Evolutionary conservation across 2,113 vertebrate species (phyloP), one percentile per base, ranked within the genome.

Genomic region (Nothobranchius furzeri): DNA sequence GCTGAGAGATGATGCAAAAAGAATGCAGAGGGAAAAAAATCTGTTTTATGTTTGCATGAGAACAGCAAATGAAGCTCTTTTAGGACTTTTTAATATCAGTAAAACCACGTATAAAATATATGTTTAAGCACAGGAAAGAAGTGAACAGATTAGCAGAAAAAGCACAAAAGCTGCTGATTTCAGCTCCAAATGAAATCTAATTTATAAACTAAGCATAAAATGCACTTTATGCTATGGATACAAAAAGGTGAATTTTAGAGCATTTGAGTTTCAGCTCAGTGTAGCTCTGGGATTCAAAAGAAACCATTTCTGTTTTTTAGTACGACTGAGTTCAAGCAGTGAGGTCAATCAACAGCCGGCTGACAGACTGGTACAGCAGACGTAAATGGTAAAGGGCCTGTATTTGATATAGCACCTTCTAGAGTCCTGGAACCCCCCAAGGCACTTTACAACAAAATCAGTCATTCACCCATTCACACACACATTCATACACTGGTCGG

Each of bases 281-380:
- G 3, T 4, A 37, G 36, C 4, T 37, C 4, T 40, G 37, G 37
- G 37, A 40, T 40, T 8, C 37, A 40, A 9, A 9, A 40, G 37
- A 40, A 40, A 40, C 9, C 37, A 40, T 40, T 59, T 37, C 47
- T 49, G 46, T 66, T 49, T 70, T 54, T 14, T 5, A 54, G 55
- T 60, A 60, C 57, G 63, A 79, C 75, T 17, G 60, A 17, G 64
- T 62, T 14, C 62, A 64, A 82, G 81, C 76, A 65, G 74, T 53
- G 63, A 82, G 84, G 86, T 82, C 75, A 69, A 62, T 73, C 49
- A 35, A 85, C 78, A 25, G 70, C 45, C 60, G 52, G 40, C 64
- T 54, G 81, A 75, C 70, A 78, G 77, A 86, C 85, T 88, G 83
- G 81, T 75, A 65, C 69, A 53, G 71, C 54, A 17, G 69, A 77